phyloP scores from a whole-genome alignment of 2,888 invertebrate species.

The Apoda limacodes region DNA sequence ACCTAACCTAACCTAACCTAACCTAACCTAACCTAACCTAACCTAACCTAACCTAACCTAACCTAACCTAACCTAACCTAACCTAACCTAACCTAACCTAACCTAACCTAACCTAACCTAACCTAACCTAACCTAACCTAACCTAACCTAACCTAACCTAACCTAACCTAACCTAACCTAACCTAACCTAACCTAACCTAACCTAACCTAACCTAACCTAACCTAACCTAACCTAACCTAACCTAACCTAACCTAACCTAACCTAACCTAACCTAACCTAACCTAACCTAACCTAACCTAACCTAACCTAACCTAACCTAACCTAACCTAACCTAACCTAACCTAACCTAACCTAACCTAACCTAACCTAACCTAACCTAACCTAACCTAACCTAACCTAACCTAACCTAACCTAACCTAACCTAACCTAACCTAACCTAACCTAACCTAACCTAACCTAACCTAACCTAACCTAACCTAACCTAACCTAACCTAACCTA shows the following conservation, averaged over 20 bases:
- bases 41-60: conserved; percentile 5
- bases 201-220: neutral
- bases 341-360: conserved; percentile 4
- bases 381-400: conserved; percentile 4
- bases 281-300: neutral
- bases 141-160: conserved; percentile 5
- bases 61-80: conserved; percentile 3
- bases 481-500: conserved; percentile 3
- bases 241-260: neutral
- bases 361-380: conserved; percentile 4
- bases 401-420: conserved; percentile 4
- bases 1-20: conserved; percentile 8
- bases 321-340: conserved; percentile 4
- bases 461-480: conserved; percentile 4
- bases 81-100: conserved; percentile 2
- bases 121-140: conserved; percentile 3
- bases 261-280: neutral
- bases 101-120: conserved; percentile 3
- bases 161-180: conserved; percentile 2
- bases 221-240: neutral
- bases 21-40: conserved; percentile 8
- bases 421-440: conserved; percentile 4
- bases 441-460: conserved; percentile 4
- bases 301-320: conserved; percentile 3
- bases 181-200: neutral